These are phyloP conservation scores for Arctopsyche grandis DNA, from an alignment of 1,140 invertebrate genomes.

Conservation along the genomic window DNA sequence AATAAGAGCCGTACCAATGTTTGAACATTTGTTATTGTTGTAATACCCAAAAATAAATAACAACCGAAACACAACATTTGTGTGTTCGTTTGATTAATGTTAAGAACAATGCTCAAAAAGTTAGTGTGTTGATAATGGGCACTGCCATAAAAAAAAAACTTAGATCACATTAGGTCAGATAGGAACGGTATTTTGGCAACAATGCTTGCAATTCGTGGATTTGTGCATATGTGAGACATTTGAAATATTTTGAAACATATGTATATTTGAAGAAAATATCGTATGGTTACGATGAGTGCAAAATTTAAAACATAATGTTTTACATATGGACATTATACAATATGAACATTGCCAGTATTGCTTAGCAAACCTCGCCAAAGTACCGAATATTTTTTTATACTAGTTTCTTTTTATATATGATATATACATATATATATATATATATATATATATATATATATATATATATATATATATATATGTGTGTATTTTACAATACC, in stretches of 20 bases:
- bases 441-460: constrained; percentile 26
- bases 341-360: constrained; percentile 24
- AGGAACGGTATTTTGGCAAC: constrained; percentile 52
- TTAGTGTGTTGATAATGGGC: constrained; percentile 46
- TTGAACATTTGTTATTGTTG: not conserved
- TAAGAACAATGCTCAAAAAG: constrained; percentile 53
- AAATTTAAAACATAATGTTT: constrained; percentile 28
- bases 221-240: constrained; percentile 51
- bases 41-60: not conserved
- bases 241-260: not conserved
- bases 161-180: constrained; percentile 54
- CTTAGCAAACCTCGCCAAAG: constrained; percentile 53
- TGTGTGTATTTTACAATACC: not conserved
- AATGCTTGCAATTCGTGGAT: constrained; percentile 46
- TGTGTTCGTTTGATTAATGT: not conserved
- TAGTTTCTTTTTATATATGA: not conserved
- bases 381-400: constrained; percentile 44
- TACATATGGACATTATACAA: constrained; percentile 45
- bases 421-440: constrained; percentile 39
- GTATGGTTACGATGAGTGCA: not conserved
- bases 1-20: not conserved
- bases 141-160: constrained; percentile 52
- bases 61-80: not conserved
- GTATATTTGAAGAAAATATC: not conserved
- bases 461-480: constrained; percentile 39